Conservation (phyloP, 2,113 vertebrate genomes). For the Zosterops lateralis region DNA sequence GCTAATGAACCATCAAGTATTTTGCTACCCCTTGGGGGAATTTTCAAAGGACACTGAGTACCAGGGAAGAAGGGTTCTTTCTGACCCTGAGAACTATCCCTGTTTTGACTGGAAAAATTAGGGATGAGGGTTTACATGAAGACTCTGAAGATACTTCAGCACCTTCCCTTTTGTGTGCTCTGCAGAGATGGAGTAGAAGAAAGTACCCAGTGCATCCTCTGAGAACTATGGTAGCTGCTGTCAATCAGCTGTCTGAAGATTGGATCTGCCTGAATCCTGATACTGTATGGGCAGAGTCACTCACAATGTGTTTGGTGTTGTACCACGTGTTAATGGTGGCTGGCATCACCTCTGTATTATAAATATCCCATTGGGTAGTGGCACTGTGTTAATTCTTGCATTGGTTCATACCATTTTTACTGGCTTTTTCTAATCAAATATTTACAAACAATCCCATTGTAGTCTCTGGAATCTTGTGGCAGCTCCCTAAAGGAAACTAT, state of each 20-base stretch:
- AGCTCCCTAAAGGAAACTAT: slow-evolving; percentile 13
- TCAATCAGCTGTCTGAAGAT: not conserved
- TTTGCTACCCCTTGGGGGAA: not conserved
- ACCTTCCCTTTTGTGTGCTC: not conserved
- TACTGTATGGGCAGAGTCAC: not conserved
- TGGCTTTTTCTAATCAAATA: slow-evolving; percentile 37
- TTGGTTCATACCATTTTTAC: not conserved
- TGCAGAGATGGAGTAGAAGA: not conserved
- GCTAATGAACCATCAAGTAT: not conserved
- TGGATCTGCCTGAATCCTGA: not conserved
- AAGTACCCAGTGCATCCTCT: not conserved
- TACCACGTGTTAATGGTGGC: not conserved
- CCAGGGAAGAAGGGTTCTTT: not conserved
- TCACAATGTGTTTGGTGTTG: not conserved
- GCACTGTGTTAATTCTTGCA: not conserved
- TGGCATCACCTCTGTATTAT: not conserved
- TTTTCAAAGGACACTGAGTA: not conserved
- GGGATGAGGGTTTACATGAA: too few relatives aligned
- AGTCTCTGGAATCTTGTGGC: slow-evolving; percentile 19
- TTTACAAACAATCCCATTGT: slow-evolving; percentile 31
- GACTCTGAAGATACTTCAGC: not conserved
- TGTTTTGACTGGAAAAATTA: not conserved
- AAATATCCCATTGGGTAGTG: not conserved
- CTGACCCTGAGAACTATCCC: accelerated
- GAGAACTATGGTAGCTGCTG: not conserved